These are phyloP conservation scores for Asteroscopus sphinx DNA, from an alignment of 2,888 invertebrate species.

Conservation along the genomic window DNA sequence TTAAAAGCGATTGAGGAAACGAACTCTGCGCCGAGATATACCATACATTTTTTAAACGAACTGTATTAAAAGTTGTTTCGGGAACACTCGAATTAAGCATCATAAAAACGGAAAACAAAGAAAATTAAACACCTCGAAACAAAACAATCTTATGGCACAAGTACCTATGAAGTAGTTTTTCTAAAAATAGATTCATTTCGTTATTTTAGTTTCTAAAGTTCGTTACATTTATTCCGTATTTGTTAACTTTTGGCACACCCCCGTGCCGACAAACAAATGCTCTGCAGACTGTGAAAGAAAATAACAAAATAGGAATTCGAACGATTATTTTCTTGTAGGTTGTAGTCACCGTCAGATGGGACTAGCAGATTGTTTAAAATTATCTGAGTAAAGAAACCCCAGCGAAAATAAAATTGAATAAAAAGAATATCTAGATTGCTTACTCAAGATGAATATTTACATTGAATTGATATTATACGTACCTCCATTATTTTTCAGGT, in stretches of 20 bases:
- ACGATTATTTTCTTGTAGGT: no score
- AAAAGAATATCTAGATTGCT: no score
- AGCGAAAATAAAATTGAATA: constrained; percentile 36
- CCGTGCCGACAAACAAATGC: constrained; percentile 35
- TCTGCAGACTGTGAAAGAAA: constrained; percentile 28
- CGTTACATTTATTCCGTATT: constrained; percentile 41
- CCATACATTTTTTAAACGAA: constrained; percentile 41
- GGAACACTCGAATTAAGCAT: constrained; percentile 18
- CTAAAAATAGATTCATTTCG: constrained; percentile 22
- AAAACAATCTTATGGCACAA: constrained; percentile 1
- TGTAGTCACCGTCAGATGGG: no score
- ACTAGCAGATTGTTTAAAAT: no score
- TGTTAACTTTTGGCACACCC: constrained; percentile 40
- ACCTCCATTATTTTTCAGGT: constrained; percentile 19
- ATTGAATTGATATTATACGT: constrained; percentile 41
- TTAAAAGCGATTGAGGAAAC: constrained; percentile 48
- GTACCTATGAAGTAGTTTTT: constrained; percentile 14
- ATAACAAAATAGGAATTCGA: constrained; percentile 20
- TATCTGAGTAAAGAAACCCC: no score
- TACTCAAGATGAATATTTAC: constrained; percentile 60
- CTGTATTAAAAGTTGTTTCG: constrained; percentile 27
- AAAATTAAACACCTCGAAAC: constrained; percentile 10
- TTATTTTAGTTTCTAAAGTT: constrained; percentile 22
- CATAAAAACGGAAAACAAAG: constrained; percentile 17
- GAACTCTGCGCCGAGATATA: constrained; percentile 23